Evolutionary conservation across 2,888 invertebrate species (phyloP).

Genomic region (Mesorhabditis belari): DNA sequence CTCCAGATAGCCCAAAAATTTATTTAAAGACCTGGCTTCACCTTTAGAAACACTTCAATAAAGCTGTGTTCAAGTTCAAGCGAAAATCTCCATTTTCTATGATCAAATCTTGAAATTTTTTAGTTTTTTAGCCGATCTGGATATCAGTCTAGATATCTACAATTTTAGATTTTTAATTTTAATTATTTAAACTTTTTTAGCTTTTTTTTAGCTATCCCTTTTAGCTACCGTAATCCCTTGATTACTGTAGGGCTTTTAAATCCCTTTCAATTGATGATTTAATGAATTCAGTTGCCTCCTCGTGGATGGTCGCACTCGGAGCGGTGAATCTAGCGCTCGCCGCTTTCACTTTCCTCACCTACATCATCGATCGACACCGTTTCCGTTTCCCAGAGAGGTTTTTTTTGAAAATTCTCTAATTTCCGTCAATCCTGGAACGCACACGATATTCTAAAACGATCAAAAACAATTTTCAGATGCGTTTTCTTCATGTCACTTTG

Average conservation of each 20-base stretch:
- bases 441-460: not conserved
- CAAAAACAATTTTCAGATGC: slow-evolving; percentile 58
- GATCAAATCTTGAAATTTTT: too few species aligned
- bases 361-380: slow-evolving; percentile 84
- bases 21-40: too few species aligned
- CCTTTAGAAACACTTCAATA: too few species aligned
- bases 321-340: slow-evolving; percentile 81
- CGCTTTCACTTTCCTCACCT: slow-evolving; percentile 73
- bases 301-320: slow-evolving; percentile 91
- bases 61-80: too few species aligned
- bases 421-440: not conserved
- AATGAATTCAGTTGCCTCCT: slow-evolving; percentile 40
- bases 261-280: not conserved
- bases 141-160: too few species aligned
- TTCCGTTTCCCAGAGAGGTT: slow-evolving; percentile 89
- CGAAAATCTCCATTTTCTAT: too few species aligned
- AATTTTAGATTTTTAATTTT: too few species aligned
- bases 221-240: slow-evolving; percentile 8
- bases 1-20: too few species aligned
- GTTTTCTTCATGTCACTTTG: slow-evolving; percentile 93
- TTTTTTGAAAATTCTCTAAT: not conserved
- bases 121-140: too few species aligned
- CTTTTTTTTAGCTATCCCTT: not conserved
- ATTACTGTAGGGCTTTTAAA: not conserved
- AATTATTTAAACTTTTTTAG: too few species aligned